phyloP scores from a whole-genome alignment of 2,113 vertebrate genomes.

The Prochilodus magdalenae region DNA sequence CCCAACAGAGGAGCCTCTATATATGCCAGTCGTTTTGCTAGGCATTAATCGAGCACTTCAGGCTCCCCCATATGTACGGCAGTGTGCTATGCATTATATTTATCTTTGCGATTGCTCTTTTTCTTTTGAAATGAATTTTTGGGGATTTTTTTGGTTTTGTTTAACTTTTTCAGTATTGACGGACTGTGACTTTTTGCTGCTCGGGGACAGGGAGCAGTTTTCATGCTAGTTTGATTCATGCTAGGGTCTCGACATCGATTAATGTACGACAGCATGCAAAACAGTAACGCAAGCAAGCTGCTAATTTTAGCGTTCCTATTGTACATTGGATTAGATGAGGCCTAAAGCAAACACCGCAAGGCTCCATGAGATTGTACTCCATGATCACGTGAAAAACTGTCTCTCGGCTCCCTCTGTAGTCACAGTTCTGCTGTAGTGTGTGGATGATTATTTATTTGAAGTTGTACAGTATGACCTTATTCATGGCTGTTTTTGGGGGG shows the following conservation, averaged over 20 bases:
- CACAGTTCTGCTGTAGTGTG: slow-evolving; percentile 90
- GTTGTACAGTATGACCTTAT: slow-evolving; percentile 96
- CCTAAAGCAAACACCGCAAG: background rate
- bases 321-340: background rate
- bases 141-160: slow-evolving; percentile 71
- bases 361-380: slow-evolving; percentile 57
- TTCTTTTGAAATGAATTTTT: slow-evolving; percentile 78
- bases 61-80: slow-evolving; percentile 92
- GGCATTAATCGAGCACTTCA: slow-evolving; percentile 88
- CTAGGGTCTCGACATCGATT: background rate
- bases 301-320: background rate
- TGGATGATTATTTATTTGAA: slow-evolving; percentile 96
- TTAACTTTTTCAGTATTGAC: slow-evolving; percentile 13
- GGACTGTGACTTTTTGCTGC: slow-evolving; percentile 55
- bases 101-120: slow-evolving; percentile 87
- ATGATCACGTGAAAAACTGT: slow-evolving; percentile 81
- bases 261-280: background rate
- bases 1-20: slow-evolving; percentile 72
- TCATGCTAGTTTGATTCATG: background rate
- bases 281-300: too few relatives aligned
- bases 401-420: slow-evolving; percentile 75
- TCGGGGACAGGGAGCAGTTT: slow-evolving; percentile 31
- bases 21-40: slow-evolving; percentile 85
- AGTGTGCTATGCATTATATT: slow-evolving; percentile 96
- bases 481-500: slow-evolving; percentile 88